Evolutionary conservation across 2,113 vertebrate species (phyloP), one percentile per base, ranked within the genome.

Genomic region (Phoenicopterus ruber): DNA sequence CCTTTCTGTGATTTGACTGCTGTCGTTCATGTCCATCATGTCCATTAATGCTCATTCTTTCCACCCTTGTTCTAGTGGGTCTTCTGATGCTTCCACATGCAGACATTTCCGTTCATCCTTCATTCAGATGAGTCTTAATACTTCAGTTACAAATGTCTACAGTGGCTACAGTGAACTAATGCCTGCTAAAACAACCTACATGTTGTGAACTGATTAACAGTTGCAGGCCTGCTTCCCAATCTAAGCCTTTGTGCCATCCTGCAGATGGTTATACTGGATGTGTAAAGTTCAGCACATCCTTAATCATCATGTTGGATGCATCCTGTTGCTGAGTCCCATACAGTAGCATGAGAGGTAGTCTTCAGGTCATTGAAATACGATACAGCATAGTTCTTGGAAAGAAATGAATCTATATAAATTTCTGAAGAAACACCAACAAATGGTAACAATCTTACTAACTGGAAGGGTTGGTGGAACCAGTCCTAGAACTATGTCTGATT

Each of bases 401-500:
- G 66, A 81, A 94, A 78, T 83, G 49, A 96, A 93, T 22, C n/a
- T 81, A 79, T 74, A 94, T 54, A 87, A 79, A 73, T 85, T 91
- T 96, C 70, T 78, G 78, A 95, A 96, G 95, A 71, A 95, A 86
- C 34, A 73, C 11, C 15, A 92, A 32, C 58, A 94, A 96, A 91
- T 91, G 50, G 73, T 70, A 91, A 78, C 58, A 79, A 38, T 93
- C 73, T 82, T 90, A 76, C 76, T 96, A 71, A 82, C 55, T 82
- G 59, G 57, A 96, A 63, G 72, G 49, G 49, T 42, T 88, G 66
- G 86, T 95, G 86, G 91, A 96, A 92, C 72, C 58, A 58, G 76
- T 94, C 88, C 87, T 97, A 72, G 47, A 94, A 88, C 77, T 95
- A 94, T 92, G 70, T 52, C 90, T 96, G 86, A 94, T 89, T 96